phyloP scores from a whole-genome alignment of 2,113 vertebrate genomes.

The Cryptotis parvus region DNA sequence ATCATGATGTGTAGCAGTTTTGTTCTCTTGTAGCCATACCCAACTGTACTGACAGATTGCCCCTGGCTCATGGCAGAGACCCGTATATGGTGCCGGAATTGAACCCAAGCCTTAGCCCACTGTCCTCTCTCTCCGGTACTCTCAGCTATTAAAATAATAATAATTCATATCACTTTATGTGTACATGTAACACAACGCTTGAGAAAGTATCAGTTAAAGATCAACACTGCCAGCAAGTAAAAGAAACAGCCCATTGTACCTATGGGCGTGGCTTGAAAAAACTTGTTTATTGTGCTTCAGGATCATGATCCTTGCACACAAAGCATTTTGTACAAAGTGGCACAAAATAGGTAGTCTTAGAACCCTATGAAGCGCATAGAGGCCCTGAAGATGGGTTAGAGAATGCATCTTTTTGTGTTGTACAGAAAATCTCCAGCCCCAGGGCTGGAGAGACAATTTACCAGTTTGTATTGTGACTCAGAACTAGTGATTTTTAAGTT shows the following conservation, averaged over 20 bases:
- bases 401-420: neutral
- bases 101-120: no score
- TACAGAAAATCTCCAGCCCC: neutral
- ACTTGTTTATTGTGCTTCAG: neutral
- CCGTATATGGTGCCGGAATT: no score
- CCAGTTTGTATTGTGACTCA: constrained; percentile 3
- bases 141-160: neutral
- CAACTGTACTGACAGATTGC: no score
- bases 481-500: neutral
- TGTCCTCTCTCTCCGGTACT: no score
- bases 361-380: neutral
- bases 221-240: neutral
- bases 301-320: neutral
- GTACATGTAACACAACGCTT: neutral
- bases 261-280: neutral
- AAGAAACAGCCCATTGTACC: neutral
- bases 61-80: no score
- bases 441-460: neutral
- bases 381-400: neutral
- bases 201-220: neutral
- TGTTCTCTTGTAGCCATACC: no score
- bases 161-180: neutral
- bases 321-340: neutral
- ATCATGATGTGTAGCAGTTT: no score
- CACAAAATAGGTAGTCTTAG: neutral